phyloP scores from a whole-genome alignment of 2,888 invertebrate species.

The Cataglyphis albicans region DNA sequence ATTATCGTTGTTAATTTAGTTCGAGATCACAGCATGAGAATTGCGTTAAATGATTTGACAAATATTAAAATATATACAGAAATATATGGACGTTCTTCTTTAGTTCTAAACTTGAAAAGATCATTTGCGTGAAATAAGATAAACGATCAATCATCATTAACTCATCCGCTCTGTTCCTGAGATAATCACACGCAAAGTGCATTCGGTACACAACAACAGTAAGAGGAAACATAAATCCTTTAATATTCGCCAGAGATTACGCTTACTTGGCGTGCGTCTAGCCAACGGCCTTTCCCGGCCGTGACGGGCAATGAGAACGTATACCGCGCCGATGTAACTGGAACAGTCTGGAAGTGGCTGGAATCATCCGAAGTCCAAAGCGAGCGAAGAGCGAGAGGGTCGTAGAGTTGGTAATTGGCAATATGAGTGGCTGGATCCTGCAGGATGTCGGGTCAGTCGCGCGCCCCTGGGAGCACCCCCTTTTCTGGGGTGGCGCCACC shows the following conservation, averaged over 20 bases:
- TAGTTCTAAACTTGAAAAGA: not conserved
- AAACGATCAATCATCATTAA: constrained; percentile 44
- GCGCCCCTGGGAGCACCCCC: constrained; percentile 84
- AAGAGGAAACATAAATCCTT: constrained; percentile 55
- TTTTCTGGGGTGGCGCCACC: constrained; percentile 79
- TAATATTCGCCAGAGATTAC: constrained; percentile 55
- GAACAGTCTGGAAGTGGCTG: constrained; percentile 80
- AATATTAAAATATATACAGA: not conserved
- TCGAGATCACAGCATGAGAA: not conserved
- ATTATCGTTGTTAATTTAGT: not conserved
- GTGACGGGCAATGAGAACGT: constrained; percentile 65
- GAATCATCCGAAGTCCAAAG: constrained; percentile 82
- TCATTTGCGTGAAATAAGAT: constrained; percentile 31
- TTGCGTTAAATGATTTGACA: not conserved
- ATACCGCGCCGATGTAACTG: constrained; percentile 71
- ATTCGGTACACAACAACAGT: constrained; percentile 26
- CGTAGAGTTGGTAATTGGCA: constrained; percentile 86
- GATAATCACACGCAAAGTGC: constrained; percentile 48
- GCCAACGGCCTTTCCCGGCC: constrained; percentile 49
- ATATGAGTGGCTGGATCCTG: constrained; percentile 85
- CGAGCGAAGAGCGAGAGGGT: constrained; percentile 82
- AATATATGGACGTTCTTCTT: not conserved
- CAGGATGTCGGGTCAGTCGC: constrained; percentile 85
- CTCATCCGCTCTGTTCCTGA: constrained; percentile 33
- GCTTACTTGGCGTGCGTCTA: constrained; percentile 54